These are phyloP conservation scores for Oryzias curvinotus DNA, from an alignment of 2,113 vertebrate species.

Conservation along the genomic window DNA sequence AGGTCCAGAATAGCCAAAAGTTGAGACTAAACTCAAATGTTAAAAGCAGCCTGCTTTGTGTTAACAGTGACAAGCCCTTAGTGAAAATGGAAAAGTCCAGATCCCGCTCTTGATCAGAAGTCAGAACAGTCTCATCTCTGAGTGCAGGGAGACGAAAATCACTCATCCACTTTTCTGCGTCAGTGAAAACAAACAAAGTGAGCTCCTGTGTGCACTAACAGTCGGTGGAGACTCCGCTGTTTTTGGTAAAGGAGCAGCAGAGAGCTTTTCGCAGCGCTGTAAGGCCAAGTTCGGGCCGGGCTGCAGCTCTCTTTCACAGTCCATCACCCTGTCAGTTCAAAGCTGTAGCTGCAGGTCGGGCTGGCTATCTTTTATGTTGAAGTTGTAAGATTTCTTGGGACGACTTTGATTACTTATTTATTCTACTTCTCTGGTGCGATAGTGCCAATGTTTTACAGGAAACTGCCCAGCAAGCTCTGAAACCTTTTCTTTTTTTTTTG, in stretches of 20 bases:
- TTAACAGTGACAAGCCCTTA: no score
- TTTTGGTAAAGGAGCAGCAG: conserved; percentile 13
- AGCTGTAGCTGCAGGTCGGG: conserved; percentile 89
- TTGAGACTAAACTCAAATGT: no score
- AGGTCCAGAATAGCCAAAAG: no score
- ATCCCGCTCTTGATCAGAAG: no score
- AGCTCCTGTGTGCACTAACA: no score
- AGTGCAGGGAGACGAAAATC: no score
- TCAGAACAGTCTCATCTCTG: no score
- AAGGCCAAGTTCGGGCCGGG: conserved; percentile 79
- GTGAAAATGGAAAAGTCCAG: no score
- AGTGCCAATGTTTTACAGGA: conserved; percentile 79
- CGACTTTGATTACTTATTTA: conserved; percentile 98
- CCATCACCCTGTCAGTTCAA: conserved; percentile 90
- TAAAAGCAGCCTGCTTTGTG: no score
- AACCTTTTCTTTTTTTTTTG: conserved; percentile 85
- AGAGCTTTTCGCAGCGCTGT: conserved; percentile 75
- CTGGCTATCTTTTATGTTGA: conserved; percentile 93
- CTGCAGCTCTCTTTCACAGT: conserved; percentile 75
- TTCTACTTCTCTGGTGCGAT: conserved; percentile 88
- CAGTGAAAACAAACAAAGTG: no score
- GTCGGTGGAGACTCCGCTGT: conserved; percentile 3
- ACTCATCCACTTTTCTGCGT: no score
- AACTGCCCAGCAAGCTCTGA: conserved; percentile 83
- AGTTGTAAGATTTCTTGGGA: conserved; percentile 90